Evolutionary conservation across 2,888 invertebrate species (phyloP).

Genomic region (Amblyjoppa proteus): DNA sequence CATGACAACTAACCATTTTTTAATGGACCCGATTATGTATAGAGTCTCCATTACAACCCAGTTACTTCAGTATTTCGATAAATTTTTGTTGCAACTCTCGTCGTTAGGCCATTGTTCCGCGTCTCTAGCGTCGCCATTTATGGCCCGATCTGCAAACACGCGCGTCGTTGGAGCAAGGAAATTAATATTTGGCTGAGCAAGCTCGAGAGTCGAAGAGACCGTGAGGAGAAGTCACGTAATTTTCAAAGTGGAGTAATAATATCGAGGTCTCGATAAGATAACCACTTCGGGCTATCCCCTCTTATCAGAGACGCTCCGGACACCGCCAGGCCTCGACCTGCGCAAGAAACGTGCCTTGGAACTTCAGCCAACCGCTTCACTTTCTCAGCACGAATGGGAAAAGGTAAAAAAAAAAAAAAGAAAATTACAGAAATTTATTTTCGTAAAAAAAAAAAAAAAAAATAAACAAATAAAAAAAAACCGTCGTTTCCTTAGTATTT

Average conservation of each 20-base stretch:
- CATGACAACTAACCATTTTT: too few species aligned
- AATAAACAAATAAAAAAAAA: too few species aligned
- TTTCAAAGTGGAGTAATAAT: conserved; percentile 45
- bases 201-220: neutral
- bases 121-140: too few species aligned
- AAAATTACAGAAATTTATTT: neutral
- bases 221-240: conserved; percentile 47
- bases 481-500: neutral
- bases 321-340: conserved; percentile 22
- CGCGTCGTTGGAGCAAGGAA: neutral
- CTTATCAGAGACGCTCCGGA: conserved; percentile 18
- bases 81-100: too few species aligned
- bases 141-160: neutral
- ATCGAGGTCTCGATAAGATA: conserved; percentile 39
- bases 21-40: too few species aligned
- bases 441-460: neutral
- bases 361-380: neutral
- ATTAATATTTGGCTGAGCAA: neutral
- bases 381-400: neutral
- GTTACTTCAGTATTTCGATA: too few species aligned
- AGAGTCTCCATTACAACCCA: too few species aligned
- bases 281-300: neutral
- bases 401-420: neutral
- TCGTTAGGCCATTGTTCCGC: too few species aligned
- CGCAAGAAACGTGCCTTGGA: conserved; percentile 1